phyloP scores from a whole-genome alignment of 1,140 invertebrate genomes.

The Xylocopa sonorina region DNA sequence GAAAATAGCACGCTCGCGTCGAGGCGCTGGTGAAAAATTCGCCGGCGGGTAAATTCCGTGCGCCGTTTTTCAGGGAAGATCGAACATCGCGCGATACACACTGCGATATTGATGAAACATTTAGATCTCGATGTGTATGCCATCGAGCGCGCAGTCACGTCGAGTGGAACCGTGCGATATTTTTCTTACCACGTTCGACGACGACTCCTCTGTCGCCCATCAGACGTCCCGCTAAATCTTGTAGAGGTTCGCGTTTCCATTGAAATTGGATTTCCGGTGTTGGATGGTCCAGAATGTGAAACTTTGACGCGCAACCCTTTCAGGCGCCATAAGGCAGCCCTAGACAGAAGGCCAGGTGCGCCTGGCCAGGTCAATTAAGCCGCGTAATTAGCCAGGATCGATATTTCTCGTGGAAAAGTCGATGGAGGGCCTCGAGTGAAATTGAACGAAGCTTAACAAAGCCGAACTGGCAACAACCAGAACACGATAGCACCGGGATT shows the following conservation, averaged over 20 bases:
- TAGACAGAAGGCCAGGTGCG: no score
- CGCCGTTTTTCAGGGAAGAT: not conserved
- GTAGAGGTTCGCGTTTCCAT: conserved; percentile 54
- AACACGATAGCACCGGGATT: no score
- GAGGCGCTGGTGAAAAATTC: not conserved
- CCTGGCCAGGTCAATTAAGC: no score
- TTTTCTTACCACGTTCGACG: conserved; percentile 32
- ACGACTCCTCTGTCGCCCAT: not conserved
- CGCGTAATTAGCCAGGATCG: not conserved
- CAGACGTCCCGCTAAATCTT: conserved; percentile 24
- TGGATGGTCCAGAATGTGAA: conserved; percentile 27
- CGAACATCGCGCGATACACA: not conserved
- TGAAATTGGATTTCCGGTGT: conserved; percentile 55
- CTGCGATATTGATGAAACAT: not conserved
- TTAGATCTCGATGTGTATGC: not conserved
- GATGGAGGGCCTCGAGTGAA: not conserved
- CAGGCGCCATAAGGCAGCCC: conserved; percentile 10
- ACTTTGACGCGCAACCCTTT: conserved; percentile 15
- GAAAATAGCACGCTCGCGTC: not conserved
- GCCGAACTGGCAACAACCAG: no score
- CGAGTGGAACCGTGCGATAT: conserved; percentile 37
- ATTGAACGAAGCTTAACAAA: not conserved
- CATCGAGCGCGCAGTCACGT: conserved; percentile 13
- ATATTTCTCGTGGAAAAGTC: not conserved
- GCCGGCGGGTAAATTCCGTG: not conserved